phyloP scores from a whole-genome alignment of 2,797 vertebrate species.

The Spinibarbus caldwelli region DNA sequence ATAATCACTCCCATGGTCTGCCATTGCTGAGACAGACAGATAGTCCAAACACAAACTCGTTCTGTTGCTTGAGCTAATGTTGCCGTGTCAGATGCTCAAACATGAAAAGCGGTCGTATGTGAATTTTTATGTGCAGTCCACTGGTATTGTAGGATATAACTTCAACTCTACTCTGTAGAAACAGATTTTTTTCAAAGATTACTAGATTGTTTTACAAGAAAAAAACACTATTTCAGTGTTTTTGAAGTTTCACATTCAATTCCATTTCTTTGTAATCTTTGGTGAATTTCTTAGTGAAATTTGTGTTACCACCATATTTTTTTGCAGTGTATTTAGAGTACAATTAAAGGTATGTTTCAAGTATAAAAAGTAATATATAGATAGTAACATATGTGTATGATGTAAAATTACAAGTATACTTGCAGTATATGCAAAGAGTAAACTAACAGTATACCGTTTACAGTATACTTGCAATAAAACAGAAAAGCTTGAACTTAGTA shows the following conservation, averaged over 20 bases:
- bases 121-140: not conserved
- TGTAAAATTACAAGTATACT: not conserved
- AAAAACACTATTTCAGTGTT: not conserved
- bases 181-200: not conserved
- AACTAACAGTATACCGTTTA: not conserved
- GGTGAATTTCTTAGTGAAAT: not conserved
- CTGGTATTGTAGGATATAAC: not conserved
- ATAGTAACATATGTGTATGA: not conserved
- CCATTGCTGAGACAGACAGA: not conserved
- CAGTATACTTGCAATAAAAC: not conserved
- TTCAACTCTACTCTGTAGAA: not conserved
- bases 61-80: not conserved
- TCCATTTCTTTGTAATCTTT: not conserved
- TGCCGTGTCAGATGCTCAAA: not conserved
- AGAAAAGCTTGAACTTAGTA: not conserved
- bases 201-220: not conserved
- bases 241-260: not conserved
- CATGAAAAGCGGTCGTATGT: not conserved
- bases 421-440: not conserved
- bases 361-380: not conserved
- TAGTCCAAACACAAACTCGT: not conserved
- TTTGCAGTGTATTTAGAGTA: not conserved
- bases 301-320: not conserved
- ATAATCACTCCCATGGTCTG: not conserved
- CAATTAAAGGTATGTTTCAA: not conserved